Conservation (phyloP, 2,888 invertebrate species). For the Cataglyphis albicans region DNA sequence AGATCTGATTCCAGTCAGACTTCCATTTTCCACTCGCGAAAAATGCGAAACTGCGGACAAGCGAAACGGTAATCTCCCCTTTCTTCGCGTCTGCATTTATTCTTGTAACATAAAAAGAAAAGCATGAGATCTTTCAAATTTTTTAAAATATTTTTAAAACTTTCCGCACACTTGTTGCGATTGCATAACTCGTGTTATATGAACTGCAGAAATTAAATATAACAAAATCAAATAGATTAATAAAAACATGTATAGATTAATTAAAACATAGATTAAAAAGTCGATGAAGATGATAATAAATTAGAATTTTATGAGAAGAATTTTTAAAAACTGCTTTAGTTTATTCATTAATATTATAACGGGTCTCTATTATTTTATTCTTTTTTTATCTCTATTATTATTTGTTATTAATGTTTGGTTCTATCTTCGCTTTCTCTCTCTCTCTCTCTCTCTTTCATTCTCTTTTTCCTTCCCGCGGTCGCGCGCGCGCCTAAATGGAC, state of each 20-base stretch:
- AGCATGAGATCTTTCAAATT: not conserved
- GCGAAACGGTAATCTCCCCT: slow-evolving; percentile 7
- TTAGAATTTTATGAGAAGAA: not conserved
- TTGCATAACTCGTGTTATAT: not conserved
- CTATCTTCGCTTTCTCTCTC: not conserved
- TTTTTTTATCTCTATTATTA: too few relatives aligned
- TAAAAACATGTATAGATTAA: not conserved
- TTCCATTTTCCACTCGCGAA: slow-evolving; percentile 3
- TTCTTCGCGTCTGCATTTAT: slow-evolving; percentile 1
- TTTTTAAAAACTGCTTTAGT: not conserved
- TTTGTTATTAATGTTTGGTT: too few relatives aligned
- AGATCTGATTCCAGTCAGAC: slow-evolving; percentile 31
- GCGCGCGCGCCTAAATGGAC: not conserved
- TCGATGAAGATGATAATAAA: not conserved
- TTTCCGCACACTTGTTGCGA: not conserved
- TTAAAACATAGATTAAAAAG: not conserved
- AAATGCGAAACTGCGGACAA: slow-evolving; percentile 13
- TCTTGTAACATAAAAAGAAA: not conserved
- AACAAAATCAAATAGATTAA: not conserved
- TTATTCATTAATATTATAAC: not conserved
- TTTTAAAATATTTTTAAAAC: too few relatives aligned
- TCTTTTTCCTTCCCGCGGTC: not conserved
- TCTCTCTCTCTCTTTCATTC: not conserved
- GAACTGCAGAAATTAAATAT: not conserved
- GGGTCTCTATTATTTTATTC: not conserved